Conservation (phyloP, 2,888 invertebrate species). For the Chaitophorus viminalis region DNA sequence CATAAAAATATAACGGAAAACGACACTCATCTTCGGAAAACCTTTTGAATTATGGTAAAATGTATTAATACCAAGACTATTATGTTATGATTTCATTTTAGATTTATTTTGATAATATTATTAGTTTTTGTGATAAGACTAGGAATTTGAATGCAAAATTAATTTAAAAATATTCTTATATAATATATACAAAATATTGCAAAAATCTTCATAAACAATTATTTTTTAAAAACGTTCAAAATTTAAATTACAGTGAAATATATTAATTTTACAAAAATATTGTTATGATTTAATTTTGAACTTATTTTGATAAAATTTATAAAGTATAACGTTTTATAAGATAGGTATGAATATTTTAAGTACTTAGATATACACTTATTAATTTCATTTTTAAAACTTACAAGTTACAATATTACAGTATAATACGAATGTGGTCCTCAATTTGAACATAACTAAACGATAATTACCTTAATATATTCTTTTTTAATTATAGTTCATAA, state of each 20-base stretch:
- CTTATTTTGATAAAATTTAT: background rate
- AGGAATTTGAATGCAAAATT: too few relatives aligned
- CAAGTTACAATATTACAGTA: background rate
- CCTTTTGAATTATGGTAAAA: background rate
- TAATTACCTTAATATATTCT: too few relatives aligned
- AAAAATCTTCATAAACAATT: background rate
- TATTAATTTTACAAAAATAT: background rate
- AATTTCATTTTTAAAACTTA: background rate
- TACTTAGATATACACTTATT: background rate
- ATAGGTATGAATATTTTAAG: background rate
- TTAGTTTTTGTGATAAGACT: background rate
- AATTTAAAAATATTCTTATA: too few relatives aligned
- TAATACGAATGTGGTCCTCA: background rate
- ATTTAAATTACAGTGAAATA: background rate
- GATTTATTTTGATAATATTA: background rate
- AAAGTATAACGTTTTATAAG: background rate
- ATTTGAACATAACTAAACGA: background rate
- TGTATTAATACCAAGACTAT: background rate
- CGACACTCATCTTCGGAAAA: background rate
- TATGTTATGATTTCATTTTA: background rate
- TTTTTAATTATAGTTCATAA: too few relatives aligned
- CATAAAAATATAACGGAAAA: background rate
- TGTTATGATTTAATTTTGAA: background rate
- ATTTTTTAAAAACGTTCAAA: background rate
- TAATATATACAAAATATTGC: background rate